Evolutionary conservation across 2,797 vertebrate genomes (phyloP), one percentile per base, ranked within the genome.

Genomic region (Xenentodon cancila): DNA sequence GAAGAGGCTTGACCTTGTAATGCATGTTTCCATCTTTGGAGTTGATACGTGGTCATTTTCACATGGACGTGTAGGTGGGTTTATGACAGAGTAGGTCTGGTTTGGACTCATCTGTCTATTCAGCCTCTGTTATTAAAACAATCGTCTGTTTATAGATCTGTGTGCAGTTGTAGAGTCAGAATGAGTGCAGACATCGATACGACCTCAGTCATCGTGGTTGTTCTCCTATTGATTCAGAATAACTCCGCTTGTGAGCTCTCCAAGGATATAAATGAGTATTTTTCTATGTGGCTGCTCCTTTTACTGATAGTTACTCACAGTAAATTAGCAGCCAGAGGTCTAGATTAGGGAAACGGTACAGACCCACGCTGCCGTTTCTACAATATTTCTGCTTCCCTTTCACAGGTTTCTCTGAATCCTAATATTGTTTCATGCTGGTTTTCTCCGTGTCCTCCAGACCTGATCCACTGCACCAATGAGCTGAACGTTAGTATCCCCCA

Each of bases 381-480:
- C 3, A 6, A 8, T 37, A 17, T 17, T 19, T 32, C 32, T 30
- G 4, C 8, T 0, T 53, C 27, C 43, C 22, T 49, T 32, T 45
- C 2, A 54, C 19, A 18, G 11, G 40, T 50, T 58, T 54, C 20
- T 64, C 21, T 52, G 6, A 15, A 25, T 9, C 3, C 18, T 47
- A 12, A 56, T 34, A 48, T 20, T 37, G 20, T 60, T 62, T 63
- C 11, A 60, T 9, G 8, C 13, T 48, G 9, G 22, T 17, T 49
- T 53, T 50, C 11, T 68, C 30, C 74, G 49, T 76, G 12, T 88
- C 71, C 40, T 83, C 55, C 85, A 97, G 96, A 96, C 91, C 92
- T 97, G 87, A 94, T 95, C 89, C 94, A 94, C 71, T 97, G 96
- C 94, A 96, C 96, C 90, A 98, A 98, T 81, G 94, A 96, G 93